Evolutionary conservation across 2,113 vertebrate genomes (phyloP).

Genomic region (Rhabdomys dilectus): DNA sequence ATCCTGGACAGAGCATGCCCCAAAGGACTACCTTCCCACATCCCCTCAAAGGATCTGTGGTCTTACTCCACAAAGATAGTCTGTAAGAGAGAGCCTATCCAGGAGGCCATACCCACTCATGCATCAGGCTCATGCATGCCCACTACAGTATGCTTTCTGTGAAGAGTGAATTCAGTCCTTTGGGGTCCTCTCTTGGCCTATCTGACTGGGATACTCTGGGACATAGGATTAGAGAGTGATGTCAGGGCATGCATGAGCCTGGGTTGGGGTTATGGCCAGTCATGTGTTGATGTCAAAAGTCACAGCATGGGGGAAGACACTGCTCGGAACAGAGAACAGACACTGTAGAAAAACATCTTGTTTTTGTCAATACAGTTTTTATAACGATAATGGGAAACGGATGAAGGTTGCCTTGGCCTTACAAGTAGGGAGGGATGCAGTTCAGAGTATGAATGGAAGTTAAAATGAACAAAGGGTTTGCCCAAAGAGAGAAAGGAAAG

Average conservation of each 20-base stretch:
- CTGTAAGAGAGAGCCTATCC: not conserved
- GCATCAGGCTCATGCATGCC: too few relatives aligned
- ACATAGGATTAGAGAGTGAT: rapidly evolving
- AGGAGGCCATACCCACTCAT: not conserved
- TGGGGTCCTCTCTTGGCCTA: not conserved
- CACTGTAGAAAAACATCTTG: not conserved
- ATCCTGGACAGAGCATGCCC: not conserved
- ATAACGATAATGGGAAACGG: not conserved
- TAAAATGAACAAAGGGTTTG: not conserved
- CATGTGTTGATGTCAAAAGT: not conserved
- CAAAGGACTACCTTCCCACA: not conserved
- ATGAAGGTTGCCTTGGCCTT: not conserved
- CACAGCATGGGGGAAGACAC: not conserved
- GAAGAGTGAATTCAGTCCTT: not conserved
- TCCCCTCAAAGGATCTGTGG: not conserved
- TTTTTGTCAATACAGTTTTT: not conserved
- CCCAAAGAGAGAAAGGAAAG: not conserved
- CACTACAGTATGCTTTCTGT: not conserved
- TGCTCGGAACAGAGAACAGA: not conserved
- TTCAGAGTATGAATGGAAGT: not conserved
- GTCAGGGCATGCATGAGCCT: not conserved
- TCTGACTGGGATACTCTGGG: not conserved
- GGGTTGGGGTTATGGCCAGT: not conserved
- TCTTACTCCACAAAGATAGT: not conserved
- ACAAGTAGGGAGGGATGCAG: not conserved